These are phyloP conservation scores for Hedychridium roseum DNA, from an alignment of 2,888 invertebrate species.

Conservation along the genomic window DNA sequence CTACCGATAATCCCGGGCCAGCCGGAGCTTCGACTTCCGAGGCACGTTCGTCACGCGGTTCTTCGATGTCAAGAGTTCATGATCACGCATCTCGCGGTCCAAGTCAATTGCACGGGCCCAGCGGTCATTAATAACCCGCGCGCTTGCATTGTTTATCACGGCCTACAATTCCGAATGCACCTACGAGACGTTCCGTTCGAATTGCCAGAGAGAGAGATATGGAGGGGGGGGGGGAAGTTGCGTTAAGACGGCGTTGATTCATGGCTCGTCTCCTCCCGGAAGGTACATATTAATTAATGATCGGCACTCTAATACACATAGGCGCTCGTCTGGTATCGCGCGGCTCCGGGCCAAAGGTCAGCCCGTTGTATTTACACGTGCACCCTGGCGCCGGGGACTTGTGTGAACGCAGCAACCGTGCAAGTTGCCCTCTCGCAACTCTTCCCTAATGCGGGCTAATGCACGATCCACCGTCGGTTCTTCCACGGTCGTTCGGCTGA, in stretches of 20 bases:
- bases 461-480: too few species aligned
- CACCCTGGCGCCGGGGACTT: too few species aligned
- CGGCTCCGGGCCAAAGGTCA: slow-evolving; percentile 31
- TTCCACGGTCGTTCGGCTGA: slow-evolving; percentile 25
- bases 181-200: slow-evolving; percentile 14
- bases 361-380: slow-evolving; percentile 26
- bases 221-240: slow-evolving; percentile 8
- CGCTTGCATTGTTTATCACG: slow-evolving; percentile 34
- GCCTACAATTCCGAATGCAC: slow-evolving; percentile 11
- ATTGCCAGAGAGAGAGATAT: slow-evolving; percentile 1
- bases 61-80: background rate
- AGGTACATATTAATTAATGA: slow-evolving; percentile 41
- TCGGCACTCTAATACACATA: slow-evolving; percentile 26
- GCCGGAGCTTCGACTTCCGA: slow-evolving; percentile 6
- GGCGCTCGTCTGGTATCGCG: slow-evolving; percentile 5
- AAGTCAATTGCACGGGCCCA: slow-evolving; percentile 23
- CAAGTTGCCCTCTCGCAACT: too few species aligned
- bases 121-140: slow-evolving; percentile 31
- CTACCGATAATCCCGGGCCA: background rate
- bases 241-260: slow-evolving; percentile 35
- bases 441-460: too few species aligned
- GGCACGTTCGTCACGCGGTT: too few species aligned
- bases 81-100: background rate
- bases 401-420: too few species aligned
- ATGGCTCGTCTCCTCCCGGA: slow-evolving; percentile 39